A percentile compares a stretch with the other conserved stretches of the same genome.
phyloP scores from a whole-genome alignment of 2,888 invertebrate genomes.

The Leptogaster cylindrica region DNA sequence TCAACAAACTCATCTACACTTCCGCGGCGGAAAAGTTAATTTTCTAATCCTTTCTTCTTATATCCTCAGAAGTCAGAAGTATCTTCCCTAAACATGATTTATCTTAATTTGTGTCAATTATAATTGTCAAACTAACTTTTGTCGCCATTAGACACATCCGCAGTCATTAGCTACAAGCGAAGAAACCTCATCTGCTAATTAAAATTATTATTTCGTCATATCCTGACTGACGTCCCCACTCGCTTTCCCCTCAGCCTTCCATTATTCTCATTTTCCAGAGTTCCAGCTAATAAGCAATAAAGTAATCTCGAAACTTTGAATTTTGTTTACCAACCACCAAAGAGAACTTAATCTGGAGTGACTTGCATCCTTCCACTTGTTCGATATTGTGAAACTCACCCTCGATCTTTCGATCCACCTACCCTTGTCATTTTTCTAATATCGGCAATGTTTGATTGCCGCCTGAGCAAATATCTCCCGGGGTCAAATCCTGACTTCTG shows the following conservation, averaged over 20 bases:
- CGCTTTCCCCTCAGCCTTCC: background rate
- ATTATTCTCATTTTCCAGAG: background rate
- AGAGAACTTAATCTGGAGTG: conserved; percentile 8
- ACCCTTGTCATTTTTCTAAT: conserved; percentile 42
- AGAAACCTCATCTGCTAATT: conserved; percentile 22
- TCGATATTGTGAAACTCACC: background rate
- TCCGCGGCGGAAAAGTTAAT: no score
- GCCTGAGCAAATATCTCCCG: conserved; percentile 41
- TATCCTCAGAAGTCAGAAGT: no score
- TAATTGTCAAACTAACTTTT: conserved; percentile 8
- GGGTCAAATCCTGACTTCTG: conserved; percentile 34
- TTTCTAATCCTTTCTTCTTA: no score
- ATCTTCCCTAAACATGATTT: conserved; percentile 9
- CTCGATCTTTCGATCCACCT: background rate
- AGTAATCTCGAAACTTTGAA: conserved; percentile 24
- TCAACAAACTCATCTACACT: no score
- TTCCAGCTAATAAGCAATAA: conserved; percentile 13
- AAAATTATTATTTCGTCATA: background rate
- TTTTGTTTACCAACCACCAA: conserved; percentile 16
- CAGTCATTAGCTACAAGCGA: background rate
- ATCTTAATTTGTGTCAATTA: conserved; percentile 34
- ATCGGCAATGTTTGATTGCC: conserved; percentile 45
- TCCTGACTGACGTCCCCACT: background rate
- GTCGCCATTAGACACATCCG: background rate
- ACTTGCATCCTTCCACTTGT: conserved; percentile 32